Conservation (phyloP, 2,797 vertebrate genomes). For the Xenopus petersii region DNA sequence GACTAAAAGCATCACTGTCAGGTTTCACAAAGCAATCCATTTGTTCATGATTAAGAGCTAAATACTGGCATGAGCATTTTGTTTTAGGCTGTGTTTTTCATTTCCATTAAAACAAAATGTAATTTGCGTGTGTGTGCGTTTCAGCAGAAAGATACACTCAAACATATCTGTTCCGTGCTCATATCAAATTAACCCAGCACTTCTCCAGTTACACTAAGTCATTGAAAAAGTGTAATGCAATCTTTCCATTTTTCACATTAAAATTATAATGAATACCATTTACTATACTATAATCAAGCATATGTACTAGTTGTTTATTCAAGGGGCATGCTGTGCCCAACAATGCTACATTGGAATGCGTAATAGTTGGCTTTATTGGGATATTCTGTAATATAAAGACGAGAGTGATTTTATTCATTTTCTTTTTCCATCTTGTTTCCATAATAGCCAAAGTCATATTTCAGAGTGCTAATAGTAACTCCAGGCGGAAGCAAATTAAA, state of each 20-base stretch:
- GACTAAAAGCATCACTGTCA: slow-evolving; percentile 44
- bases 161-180: not conserved
- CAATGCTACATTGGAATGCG: not conserved
- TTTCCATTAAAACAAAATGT: slow-evolving; percentile 33
- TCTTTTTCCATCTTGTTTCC: not conserved
- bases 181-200: not conserved
- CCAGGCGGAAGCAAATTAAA: not conserved
- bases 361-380: not conserved
- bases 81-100: slow-evolving; percentile 18
- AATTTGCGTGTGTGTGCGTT: slow-evolving; percentile 9
- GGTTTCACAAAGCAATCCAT: slow-evolving; percentile 40
- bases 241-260: not conserved
- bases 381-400: not conserved
- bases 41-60: slow-evolving; percentile 37
- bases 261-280: not conserved
- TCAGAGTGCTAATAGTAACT: not conserved
- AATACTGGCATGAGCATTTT: slow-evolving; percentile 24
- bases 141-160: not conserved
- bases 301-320: not conserved
- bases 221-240: not conserved
- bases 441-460: not conserved
- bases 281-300: not conserved
- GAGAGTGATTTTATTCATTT: not conserved
- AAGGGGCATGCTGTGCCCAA: not conserved
- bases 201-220: slow-evolving; percentile 23